A percentile compares a stretch with the other conserved stretches of the same genome.
Evolutionary conservation across 2,113 vertebrate species (phyloP).

Genomic region (Pangasianodon hypophthalmus): DNA sequence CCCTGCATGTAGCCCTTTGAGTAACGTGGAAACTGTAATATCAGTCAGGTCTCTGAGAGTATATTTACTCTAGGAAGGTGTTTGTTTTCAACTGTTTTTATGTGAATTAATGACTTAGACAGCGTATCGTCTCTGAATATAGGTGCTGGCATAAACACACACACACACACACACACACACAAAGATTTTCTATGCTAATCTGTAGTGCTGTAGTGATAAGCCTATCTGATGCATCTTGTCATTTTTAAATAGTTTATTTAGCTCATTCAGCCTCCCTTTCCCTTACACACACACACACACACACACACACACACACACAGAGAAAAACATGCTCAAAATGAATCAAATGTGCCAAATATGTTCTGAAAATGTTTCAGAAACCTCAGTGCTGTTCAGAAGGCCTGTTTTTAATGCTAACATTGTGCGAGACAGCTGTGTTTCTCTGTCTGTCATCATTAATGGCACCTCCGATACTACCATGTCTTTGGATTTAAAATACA

Average conservation of each 20-base stretch:
- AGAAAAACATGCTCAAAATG: not conserved
- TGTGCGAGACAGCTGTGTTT: not conserved
- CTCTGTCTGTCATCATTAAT: not conserved
- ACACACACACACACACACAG: not conserved
- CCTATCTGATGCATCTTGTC: not conserved
- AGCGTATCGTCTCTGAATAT: not conserved
- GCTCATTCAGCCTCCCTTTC: not conserved
- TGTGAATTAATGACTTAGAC: not conserved
- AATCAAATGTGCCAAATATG: not conserved
- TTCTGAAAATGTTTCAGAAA: not conserved
- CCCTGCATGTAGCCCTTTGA: not conserved
- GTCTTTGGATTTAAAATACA: not conserved
- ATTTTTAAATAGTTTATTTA: not conserved
- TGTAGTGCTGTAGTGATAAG: not conserved
- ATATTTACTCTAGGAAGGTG: not conserved
- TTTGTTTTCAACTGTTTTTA: not conserved
- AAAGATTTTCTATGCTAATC: not conserved
- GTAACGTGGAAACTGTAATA: not conserved
- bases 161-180: not conserved
- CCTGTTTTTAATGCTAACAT: not conserved
- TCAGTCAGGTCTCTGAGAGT: not conserved
- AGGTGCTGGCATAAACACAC: not conserved
- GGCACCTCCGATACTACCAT: not conserved
- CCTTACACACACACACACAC: not conserved
- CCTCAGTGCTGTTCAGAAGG: not conserved